phyloP scores from a whole-genome alignment of 2,888 invertebrate species.

The Cancer borealis region DNA sequence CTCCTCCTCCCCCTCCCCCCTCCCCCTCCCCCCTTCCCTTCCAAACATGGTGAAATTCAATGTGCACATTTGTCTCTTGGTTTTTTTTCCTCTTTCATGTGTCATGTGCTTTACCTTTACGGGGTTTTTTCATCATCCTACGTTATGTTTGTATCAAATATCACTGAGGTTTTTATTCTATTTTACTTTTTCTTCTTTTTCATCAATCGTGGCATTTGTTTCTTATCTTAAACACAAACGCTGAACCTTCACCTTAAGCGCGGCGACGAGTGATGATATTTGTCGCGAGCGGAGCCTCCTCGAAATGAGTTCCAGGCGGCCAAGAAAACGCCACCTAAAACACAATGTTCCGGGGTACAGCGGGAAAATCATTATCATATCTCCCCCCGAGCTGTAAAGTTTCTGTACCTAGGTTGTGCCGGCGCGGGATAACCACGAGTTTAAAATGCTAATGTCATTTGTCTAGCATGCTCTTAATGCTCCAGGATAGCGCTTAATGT shows the following conservation, averaged over 20 bases:
- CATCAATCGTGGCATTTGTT: no score
- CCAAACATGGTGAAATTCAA: slow-evolving; percentile 31
- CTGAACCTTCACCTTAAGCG: slow-evolving; percentile 24
- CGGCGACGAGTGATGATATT: slow-evolving; percentile 48
- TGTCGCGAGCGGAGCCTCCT: slow-evolving; percentile 57
- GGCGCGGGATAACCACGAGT: slow-evolving; percentile 73
- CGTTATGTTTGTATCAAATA: not conserved
- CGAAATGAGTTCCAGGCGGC: slow-evolving; percentile 66
- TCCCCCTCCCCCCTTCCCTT: not conserved
- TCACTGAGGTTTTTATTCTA: not conserved
- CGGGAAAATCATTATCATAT: slow-evolving; percentile 73
- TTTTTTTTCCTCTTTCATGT: not conserved
- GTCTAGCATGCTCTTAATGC: slow-evolving; percentile 77
- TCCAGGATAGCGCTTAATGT: slow-evolving; percentile 75
- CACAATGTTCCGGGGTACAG: slow-evolving; percentile 72
- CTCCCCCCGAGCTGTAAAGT: slow-evolving; percentile 72
- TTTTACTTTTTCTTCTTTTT: not conserved
- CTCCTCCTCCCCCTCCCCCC: not conserved
- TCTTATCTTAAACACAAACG: not conserved
- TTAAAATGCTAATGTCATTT: slow-evolving; percentile 78
- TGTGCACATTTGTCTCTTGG: slow-evolving; percentile 15
- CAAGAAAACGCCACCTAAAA: slow-evolving; percentile 69
- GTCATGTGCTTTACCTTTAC: not conserved
- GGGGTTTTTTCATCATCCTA: no score
- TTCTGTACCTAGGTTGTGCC: slow-evolving; percentile 73